Base-by-base conservation (phyloP, 2,113 vertebrate genomes). In the Axis porcinus region DNA sequence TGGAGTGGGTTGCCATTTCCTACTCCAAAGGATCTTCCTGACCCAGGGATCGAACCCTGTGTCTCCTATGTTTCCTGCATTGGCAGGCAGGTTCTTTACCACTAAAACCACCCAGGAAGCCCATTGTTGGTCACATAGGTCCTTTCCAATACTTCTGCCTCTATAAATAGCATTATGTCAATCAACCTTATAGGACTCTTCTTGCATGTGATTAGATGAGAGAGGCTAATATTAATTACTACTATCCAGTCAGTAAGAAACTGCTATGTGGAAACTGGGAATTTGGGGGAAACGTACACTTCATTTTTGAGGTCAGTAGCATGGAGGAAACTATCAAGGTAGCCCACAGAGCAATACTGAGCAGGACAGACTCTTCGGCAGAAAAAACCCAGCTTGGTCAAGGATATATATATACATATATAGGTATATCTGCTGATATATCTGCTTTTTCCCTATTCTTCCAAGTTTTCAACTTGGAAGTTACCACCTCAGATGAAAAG, bases 111-210 rank as follows among this genome's bases (percentile, higher is more conserved):
- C 70, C 70, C 6, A 11, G 36, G 36, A 74, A 74, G 70, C 58
- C 70, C 86, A 7, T 23, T 82, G 6, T 78, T 58, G 12, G 47
- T 54, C 25, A 40, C 23, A 3, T 89, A 74, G 16, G 13, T 91
- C 47, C 40, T 91, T 91, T 91, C n/a, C 89, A 94, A 91, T 62
- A 89, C 78, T 91, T 95, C 67, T 60, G n/a, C 19, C 76, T 95
- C 79, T 64, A 76, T 64, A 86, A 95, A 36, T 67, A 95, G 25
- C 36, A 67, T 19, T 62, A 4, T 81, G 58, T 55, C n/a, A 36
- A 79, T 94, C 40, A 58, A 64, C 67, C 15, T 78, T 83, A 30
- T 54, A 40, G 2, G 52, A 17, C 57, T 70, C 54, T 74, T 81
- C 57, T 55, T 43, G n/a, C 28, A 60, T 86, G 4, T 70, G 25